These are phyloP conservation scores for Pempheris klunzingeri DNA, from an alignment of 2,797 vertebrate species.

Conservation along the genomic window DNA sequence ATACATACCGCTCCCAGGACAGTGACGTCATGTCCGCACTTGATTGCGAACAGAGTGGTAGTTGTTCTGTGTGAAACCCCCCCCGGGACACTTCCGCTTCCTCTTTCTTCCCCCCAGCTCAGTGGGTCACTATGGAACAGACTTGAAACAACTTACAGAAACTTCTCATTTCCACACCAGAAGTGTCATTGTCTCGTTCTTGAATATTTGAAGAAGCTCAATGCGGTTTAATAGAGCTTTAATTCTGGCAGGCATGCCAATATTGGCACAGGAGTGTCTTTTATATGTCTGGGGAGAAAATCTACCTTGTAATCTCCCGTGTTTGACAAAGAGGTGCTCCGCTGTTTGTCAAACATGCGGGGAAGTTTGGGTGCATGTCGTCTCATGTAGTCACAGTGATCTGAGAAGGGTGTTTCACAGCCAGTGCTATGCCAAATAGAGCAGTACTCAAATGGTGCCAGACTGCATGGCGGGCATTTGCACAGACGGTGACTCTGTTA, in stretches of 20 bases:
- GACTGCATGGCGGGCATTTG: conserved; percentile 69
- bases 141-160: conserved; percentile 36
- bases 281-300: conserved; percentile 24
- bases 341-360: conserved; percentile 34
- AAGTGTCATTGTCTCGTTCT: conserved; percentile 50
- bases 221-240: conserved; percentile 40
- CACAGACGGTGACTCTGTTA: conserved; percentile 75
- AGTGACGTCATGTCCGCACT: conserved; percentile 68
- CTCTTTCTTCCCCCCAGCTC: conserved; percentile 38
- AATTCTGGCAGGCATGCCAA: not conserved
- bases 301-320: conserved; percentile 20
- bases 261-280: not conserved
- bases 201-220: conserved; percentile 46
- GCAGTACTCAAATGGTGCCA: conserved; percentile 67
- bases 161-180: not conserved
- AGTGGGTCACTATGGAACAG: conserved; percentile 29
- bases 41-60: conserved; percentile 69
- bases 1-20: conserved; percentile 51
- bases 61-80: conserved; percentile 63
- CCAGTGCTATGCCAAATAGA: conserved; percentile 69
- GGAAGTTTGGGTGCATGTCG: conserved; percentile 48
- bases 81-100: conserved; percentile 51
- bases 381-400: conserved; percentile 38
- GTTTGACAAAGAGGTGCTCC: conserved; percentile 16
- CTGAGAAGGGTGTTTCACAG: conserved; percentile 62